phyloP scores from a whole-genome alignment of 2,113 vertebrate species.

The Apteryx owenii region DNA sequence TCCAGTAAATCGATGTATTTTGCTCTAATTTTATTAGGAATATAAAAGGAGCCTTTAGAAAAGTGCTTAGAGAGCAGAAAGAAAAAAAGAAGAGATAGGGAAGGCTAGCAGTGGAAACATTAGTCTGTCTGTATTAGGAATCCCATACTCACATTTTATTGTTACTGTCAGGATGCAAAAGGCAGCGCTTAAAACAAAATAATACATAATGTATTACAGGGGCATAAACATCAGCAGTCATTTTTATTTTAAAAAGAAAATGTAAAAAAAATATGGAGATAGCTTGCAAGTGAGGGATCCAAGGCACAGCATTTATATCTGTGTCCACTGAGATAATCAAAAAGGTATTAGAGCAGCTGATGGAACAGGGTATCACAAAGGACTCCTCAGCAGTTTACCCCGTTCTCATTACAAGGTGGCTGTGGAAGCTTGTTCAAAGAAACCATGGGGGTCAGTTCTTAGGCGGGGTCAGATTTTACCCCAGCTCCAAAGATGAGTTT shows the following conservation, averaged over 20 bases:
- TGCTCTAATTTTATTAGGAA: constrained; percentile 95
- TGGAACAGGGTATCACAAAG: constrained; percentile 56
- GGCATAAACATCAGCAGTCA: constrained; percentile 92
- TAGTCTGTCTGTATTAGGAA: constrained; percentile 99
- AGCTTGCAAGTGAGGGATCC: constrained; percentile 39
- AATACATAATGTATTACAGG: constrained; percentile 98
- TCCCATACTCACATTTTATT: constrained; percentile 99
- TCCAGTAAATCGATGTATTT: constrained; percentile 90
- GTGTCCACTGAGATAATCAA: constrained; percentile 69
- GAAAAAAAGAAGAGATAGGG: constrained; percentile 72
- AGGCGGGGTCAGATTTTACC: neutral
- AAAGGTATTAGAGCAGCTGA: constrained; percentile 74
- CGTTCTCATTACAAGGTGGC: neutral
- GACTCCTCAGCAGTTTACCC: constrained; percentile 65
- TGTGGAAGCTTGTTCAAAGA: neutral
- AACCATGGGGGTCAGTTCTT: neutral
- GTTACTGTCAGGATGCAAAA: constrained; percentile 99
- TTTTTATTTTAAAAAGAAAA: constrained; percentile 96
- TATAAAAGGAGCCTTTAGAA: constrained; percentile 94
- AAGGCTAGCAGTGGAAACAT: constrained; percentile 88
- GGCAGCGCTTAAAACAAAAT: constrained; percentile 98
- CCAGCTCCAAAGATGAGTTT: neutral
- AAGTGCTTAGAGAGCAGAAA: constrained; percentile 98
- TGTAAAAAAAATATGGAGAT: constrained; percentile 74
- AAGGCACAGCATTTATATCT: constrained; percentile 44